Evolutionary conservation across 2,113 vertebrate species (phyloP).

Genomic region (Rattus norvegicus): GRCr8 NC_086024.1:102661001-102661500

Average conservation of each 20-base stretch:
- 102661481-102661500: conserved; percentile 21
- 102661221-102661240: conserved; percentile 54
- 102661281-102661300: conserved; percentile 54
- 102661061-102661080: neutral
- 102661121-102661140: conserved; percentile 30
- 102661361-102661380: conserved; percentile 21
- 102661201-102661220: neutral
- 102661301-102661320: neutral
- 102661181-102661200: neutral
- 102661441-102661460: conserved; percentile 53
- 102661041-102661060: conserved; percentile 31
- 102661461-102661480: neutral
- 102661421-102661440: conserved; percentile 44
- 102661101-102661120: conserved; percentile 5
- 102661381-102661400: conserved; percentile 50
- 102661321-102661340: conserved; percentile 8
- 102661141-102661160: conserved; percentile 14
- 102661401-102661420: conserved; percentile 4
- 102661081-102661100: neutral
- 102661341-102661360: conserved; percentile 57
- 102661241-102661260: conserved; percentile 77
- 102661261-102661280: conserved; percentile 62
- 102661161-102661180: neutral
- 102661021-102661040: neutral
- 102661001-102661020: conserved; percentile 51